phyloP scores from a whole-genome alignment of 2,888 invertebrate species.

The Cephus pygmeus region DNA sequence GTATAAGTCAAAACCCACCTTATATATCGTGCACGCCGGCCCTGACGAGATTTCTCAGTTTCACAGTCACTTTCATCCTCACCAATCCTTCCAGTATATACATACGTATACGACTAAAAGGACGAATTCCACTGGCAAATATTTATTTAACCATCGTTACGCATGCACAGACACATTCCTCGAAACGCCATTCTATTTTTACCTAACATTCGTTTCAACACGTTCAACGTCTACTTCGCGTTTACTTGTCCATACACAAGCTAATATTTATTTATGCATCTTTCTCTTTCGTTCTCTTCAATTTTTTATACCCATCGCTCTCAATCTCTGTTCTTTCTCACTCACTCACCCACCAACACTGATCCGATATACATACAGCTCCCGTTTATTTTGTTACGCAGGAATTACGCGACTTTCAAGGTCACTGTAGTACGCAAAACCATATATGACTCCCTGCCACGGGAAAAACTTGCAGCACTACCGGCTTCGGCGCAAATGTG shows the following conservation, averaged over 20 bases:
- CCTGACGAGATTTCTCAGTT: background rate
- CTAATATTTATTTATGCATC: background rate
- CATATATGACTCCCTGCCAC: background rate
- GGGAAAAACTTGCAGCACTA: background rate
- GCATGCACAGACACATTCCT: background rate
- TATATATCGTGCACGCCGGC: background rate
- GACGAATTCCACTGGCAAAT: background rate
- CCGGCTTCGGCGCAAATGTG: background rate
- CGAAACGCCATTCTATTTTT: background rate
- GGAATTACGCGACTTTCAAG: background rate
- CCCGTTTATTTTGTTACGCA: background rate
- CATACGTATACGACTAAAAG: background rate
- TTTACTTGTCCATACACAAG: background rate
- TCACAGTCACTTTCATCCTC: background rate
- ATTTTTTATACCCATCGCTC: background rate
- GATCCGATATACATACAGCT: background rate
- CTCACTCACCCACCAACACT: background rate
- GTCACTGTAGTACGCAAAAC: background rate
- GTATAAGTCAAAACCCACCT: background rate
- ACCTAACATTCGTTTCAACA: background rate
- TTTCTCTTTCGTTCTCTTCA: background rate
- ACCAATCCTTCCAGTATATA: background rate
- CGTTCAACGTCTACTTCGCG: background rate
- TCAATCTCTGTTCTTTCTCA: background rate
- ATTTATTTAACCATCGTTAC: background rate